Percentiles rank a stretch among this genome's conserved stretches.
These are phyloP conservation scores for Gymnothorax reevesii DNA, from an alignment of 2,797 vertebrate species.

Conservation along the genomic window DNA sequence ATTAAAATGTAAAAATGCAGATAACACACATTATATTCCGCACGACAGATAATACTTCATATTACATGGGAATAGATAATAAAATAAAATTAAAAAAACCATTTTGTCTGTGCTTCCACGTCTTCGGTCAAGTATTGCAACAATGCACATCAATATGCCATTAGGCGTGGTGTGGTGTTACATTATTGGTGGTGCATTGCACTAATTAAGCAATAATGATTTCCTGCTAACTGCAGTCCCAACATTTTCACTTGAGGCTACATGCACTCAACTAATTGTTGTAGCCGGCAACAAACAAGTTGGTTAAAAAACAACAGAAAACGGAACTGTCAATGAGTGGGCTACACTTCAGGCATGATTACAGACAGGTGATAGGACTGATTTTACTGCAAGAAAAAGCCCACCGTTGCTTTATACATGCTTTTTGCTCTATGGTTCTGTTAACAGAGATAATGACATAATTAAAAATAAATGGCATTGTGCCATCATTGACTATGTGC, in stretches of 20 bases:
- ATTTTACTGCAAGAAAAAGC: background rate
- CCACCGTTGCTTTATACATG: background rate
- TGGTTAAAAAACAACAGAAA: background rate
- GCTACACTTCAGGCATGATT: background rate
- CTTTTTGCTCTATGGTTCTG: background rate
- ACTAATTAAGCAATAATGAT: conserved; percentile 55
- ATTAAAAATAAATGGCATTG: background rate
- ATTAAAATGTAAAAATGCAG: background rate
- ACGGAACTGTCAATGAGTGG: background rate
- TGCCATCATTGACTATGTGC: background rate
- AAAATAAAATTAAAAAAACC: background rate
- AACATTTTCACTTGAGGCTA: conserved; percentile 41
- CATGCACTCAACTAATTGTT: conserved; percentile 42
- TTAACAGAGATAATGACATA: no score
- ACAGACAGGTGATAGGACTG: background rate
- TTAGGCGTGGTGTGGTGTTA: conserved; percentile 38
- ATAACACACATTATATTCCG: background rate
- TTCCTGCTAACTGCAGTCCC: conserved; percentile 50
- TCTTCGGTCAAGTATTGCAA: conserved; percentile 13
- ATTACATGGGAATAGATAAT: no score
- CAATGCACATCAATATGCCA: conserved; percentile 41
- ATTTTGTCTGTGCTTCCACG: background rate
- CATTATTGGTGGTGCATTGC: conserved; percentile 45
- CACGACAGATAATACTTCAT: background rate
- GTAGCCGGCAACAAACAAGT: conserved; percentile 11